Evolutionary conservation across 2,113 vertebrate species (phyloP).

Genomic region (Toxotes chatareus): DNA sequence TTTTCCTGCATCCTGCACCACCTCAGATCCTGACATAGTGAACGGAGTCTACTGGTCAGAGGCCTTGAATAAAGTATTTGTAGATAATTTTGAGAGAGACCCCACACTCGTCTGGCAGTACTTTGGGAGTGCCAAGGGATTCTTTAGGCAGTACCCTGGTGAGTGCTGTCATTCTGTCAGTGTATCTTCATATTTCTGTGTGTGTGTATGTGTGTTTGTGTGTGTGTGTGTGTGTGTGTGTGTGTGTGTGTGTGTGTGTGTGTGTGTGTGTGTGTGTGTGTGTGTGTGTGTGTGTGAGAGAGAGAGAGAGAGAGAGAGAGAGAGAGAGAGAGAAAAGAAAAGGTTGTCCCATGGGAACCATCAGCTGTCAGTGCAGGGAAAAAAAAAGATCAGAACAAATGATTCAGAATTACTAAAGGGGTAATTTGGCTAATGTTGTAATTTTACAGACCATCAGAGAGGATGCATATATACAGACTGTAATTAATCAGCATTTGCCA

Average conservation of each 20-base stretch:
- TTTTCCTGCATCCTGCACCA: not conserved
- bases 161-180: conserved; percentile 61
- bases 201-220: conserved; percentile 27
- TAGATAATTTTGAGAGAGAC: conserved; percentile 97
- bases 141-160: conserved; percentile 99
- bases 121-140: conserved; percentile 98
- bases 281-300: too few species aligned
- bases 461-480: conserved; percentile 70
- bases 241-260: conserved; percentile 10
- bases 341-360: conserved; percentile 59
- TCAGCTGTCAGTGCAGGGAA: conserved; percentile 54
- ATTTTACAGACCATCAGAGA: conserved; percentile 85
- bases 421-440: conserved; percentile 84
- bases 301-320: too few species aligned
- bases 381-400: conserved; percentile 72
- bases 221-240: conserved; percentile 38
- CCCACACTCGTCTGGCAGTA: conserved; percentile 99
- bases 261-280: too few species aligned
- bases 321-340: conserved; percentile 19
- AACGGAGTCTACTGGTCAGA: conserved; percentile 99
- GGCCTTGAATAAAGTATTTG: conserved; percentile 97
- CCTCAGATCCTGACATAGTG: conserved; percentile 94
- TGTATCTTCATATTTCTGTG: not conserved
- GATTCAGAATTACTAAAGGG: conserved; percentile 78
- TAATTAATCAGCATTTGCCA: conserved; percentile 81